phyloP scores from a whole-genome alignment of 2,113 vertebrate species.

The cattle (Bos taurus) region DNA sequence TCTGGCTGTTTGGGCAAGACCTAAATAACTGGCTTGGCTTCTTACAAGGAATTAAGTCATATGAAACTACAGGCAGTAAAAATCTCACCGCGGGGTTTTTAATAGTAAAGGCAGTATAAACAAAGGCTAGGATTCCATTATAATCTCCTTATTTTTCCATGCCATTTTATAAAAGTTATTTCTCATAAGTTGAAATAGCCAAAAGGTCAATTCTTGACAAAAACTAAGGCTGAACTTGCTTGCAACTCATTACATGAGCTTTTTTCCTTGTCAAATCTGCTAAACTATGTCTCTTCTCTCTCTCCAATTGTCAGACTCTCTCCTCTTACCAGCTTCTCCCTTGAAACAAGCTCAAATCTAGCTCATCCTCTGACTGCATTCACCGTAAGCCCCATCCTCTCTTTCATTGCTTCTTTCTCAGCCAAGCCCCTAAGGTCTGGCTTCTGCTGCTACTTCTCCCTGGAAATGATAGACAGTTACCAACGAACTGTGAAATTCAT shows the following conservation, averaged over 20 bases:
- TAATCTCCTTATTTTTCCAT: not conserved
- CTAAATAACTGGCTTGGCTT: not conserved
- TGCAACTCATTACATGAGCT: not conserved
- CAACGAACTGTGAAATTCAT: not conserved
- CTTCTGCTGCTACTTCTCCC: not conserved
- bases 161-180: not conserved
- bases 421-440: not conserved
- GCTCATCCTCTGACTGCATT: not conserved
- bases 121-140: not conserved
- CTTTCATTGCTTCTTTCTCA: not conserved
- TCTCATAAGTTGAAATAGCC: not conserved
- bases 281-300: not conserved
- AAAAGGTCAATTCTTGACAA: not conserved
- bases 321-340: not conserved
- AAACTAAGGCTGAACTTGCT: not conserved
- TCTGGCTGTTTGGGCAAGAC: not conserved
- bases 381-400: not conserved
- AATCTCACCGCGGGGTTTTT: not conserved
- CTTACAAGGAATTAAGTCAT: not conserved
- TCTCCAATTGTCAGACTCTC: not conserved
- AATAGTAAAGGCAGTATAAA: not conserved
- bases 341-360: not conserved
- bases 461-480: not conserved
- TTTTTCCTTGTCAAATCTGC: not conserved
- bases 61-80: slow-evolving; percentile 5